Percentiles rank a stretch among this genome's conserved stretches.
Evolutionary conservation across 2,113 vertebrate genomes (phyloP).

Genomic region (Agapornis roseicollis): DNA sequence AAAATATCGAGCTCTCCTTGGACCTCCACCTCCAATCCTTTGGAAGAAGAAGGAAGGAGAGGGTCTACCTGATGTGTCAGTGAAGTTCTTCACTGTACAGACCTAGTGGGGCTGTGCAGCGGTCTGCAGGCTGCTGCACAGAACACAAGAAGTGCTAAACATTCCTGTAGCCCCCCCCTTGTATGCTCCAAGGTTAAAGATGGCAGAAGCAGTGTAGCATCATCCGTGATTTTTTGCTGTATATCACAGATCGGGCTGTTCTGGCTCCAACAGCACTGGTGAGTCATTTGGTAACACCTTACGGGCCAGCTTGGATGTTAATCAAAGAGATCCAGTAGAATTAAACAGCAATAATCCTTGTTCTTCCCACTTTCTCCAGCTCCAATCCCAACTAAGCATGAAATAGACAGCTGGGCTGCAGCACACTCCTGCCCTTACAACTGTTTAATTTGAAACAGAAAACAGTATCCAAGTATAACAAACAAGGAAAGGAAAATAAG

Average conservation of each 20-base stretch:
- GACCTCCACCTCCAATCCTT: neutral
- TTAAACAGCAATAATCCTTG: neutral
- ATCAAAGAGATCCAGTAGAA: neutral
- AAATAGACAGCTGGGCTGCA: neutral
- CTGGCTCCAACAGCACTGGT: neutral
- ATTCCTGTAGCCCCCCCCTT: neutral
- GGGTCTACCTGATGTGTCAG: neutral
- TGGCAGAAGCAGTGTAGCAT: neutral
- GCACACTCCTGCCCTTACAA: neutral
- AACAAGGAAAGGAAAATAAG: neutral
- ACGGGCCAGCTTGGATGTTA: neutral
- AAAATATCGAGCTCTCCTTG: neutral
- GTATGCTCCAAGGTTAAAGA: neutral
- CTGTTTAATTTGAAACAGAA: neutral
- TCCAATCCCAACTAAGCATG: neutral
- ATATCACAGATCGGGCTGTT: neutral
- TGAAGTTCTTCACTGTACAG: neutral
- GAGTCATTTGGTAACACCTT: neutral
- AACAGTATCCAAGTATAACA: neutral
- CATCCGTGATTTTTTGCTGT: neutral
- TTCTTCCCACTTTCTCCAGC: neutral
- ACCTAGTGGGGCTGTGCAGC: neutral
- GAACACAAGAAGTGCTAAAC: neutral
- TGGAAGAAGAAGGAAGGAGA: neutral
- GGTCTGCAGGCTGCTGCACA: neutral